Conservation (phyloP, 2,888 invertebrate species). For the Dendrolimus pini region DNA sequence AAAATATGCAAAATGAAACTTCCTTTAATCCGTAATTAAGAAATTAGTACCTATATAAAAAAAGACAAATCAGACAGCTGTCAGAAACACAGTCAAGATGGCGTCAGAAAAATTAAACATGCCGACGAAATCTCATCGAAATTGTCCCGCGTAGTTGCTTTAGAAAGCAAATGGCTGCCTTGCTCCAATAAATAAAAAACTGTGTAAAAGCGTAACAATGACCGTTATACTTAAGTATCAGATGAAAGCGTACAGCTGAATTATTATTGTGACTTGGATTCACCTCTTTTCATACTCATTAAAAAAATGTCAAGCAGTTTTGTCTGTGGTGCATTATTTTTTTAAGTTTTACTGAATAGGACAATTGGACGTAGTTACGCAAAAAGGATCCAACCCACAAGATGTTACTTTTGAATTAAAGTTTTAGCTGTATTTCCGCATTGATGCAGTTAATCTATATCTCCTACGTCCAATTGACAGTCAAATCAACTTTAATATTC, state of each 20-base stretch:
- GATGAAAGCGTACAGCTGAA: slow-evolving; percentile 25
- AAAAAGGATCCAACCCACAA: no score
- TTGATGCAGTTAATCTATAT: no score
- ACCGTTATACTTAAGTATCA: slow-evolving; percentile 37
- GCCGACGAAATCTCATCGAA: slow-evolving; percentile 3
- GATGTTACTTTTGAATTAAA: no score
- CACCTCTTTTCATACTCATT: neutral
- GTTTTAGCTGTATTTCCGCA: no score
- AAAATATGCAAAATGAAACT: no score
- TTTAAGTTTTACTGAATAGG: no score
- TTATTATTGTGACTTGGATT: slow-evolving; percentile 13
- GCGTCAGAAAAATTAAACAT: neutral
- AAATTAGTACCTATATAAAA: no score
- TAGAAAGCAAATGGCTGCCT: slow-evolving; percentile 61
- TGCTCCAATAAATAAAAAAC: slow-evolving; percentile 54
- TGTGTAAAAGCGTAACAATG: slow-evolving; percentile 38
- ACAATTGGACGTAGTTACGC: no score
- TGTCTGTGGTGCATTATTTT: no score
- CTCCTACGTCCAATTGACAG: no score
- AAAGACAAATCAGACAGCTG: neutral
- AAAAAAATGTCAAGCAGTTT: neutral
- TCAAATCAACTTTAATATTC: no score
- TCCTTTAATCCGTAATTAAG: no score
- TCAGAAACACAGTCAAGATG: neutral
- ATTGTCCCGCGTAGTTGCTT: slow-evolving; percentile 22